Conservation (phyloP, 2,797 vertebrate genomes). For the Propithecus deckenii region DNA sequence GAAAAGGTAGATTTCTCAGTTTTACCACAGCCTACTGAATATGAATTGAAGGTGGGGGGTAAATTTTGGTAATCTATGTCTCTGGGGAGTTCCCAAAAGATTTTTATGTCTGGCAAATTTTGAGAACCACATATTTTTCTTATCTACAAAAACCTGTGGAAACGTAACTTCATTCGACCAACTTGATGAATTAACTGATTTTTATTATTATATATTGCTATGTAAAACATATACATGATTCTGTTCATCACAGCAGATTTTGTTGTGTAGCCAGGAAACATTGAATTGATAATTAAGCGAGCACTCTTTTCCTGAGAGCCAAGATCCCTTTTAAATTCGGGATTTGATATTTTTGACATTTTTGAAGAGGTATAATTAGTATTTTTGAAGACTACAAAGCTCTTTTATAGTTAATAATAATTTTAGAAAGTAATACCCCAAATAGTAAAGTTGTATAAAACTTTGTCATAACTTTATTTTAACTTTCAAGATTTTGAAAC, state of each 20-base stretch:
- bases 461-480: not conserved
- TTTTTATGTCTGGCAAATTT: not conserved
- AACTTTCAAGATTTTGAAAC: not conserved
- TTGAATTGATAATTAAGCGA: not conserved
- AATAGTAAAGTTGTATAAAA: not conserved
- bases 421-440: not conserved
- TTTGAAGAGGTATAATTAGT: not conserved
- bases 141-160: not conserved
- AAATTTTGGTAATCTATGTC: not conserved
- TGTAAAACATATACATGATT: not conserved
- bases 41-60: not conserved
- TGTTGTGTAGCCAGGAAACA: not conserved
- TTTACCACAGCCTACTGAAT: not conserved
- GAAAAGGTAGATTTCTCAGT: not conserved
- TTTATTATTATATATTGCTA: not conserved
- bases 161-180: not conserved
- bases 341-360: not conserved
- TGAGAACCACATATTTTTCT: not conserved
- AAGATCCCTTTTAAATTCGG: not conserved
- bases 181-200: not conserved
- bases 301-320: not conserved
- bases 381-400: not conserved
- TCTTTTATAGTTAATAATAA: not conserved
- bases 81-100: not conserved
- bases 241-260: not conserved